Evolutionary conservation across 2,113 vertebrate species (phyloP).

Genomic region (Mastomys coucha): DNA sequence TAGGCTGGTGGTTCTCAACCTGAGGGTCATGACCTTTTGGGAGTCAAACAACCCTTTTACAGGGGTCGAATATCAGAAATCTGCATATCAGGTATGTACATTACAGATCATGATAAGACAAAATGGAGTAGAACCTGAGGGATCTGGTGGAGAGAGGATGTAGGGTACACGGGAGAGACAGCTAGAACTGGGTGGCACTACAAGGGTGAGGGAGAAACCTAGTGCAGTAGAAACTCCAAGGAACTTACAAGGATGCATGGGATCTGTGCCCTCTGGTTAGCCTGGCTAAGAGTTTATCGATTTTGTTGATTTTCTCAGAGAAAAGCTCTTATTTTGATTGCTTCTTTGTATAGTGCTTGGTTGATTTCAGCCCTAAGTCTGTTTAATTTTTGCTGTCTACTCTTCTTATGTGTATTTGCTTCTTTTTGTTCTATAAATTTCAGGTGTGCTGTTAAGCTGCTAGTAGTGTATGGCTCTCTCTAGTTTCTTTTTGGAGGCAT

Average conservation of each 20-base stretch:
- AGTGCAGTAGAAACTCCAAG: neutral
- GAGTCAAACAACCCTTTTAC: neutral
- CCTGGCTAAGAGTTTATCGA: no score
- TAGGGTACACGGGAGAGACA: neutral
- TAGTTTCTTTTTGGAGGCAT: no score
- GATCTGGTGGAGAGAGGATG: neutral
- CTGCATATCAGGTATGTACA: neutral
- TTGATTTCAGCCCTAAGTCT: no score
- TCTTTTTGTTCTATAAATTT: no score
- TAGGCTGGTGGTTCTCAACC: neutral
- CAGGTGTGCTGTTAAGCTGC: no score
- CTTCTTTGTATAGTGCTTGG: no score
- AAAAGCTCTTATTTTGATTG: no score
- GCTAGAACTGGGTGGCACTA: neutral
- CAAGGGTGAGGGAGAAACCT: neutral
- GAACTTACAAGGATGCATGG: neutral
- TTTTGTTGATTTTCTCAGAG: no score
- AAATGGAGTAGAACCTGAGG: neutral
- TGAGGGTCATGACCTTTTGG: neutral
- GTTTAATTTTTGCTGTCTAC: no score
- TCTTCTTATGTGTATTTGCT: no score
- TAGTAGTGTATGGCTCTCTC: no score
- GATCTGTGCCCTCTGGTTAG: no score
- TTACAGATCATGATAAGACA: neutral
- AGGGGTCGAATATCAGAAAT: neutral